These are phyloP conservation scores for Lophius americanus DNA, from an alignment of 2,797 vertebrate genomes.

Conservation along the genomic window DNA sequence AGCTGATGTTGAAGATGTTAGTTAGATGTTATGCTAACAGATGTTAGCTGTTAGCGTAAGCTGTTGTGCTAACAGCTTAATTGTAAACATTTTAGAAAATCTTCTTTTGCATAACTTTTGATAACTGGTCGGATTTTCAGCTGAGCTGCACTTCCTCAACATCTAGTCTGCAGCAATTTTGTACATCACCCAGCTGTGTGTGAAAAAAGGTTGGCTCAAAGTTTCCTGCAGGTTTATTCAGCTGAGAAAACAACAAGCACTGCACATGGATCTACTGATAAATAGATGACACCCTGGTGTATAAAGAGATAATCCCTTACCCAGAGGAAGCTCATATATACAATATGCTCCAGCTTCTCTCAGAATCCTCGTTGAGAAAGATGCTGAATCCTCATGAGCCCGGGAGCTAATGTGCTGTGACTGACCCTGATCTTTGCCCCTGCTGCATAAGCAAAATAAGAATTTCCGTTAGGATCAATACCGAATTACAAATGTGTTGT, in stretches of 20 bases:
- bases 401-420: constrained; percentile 26
- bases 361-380: constrained; percentile 9
- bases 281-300: constrained; percentile 21
- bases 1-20: background rate
- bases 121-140: constrained; percentile 1
- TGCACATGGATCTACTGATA: constrained; percentile 24
- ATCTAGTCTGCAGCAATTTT: constrained; percentile 7
- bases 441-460: constrained; percentile 50
- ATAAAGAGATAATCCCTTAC: constrained; percentile 23
- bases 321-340: constrained; percentile 5
- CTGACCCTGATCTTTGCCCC: constrained; percentile 59
- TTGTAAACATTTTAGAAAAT: background rate
- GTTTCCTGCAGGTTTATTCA: background rate
- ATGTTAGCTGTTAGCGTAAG: too few species aligned
- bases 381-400: constrained; percentile 8
- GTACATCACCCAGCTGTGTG: constrained; percentile 15
- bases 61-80: too few species aligned
- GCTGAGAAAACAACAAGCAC: background rate
- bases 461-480: constrained; percentile 67
- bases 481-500: constrained; percentile 53
- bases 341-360: constrained; percentile 16
- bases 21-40: too few species aligned
- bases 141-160: constrained; percentile 21
- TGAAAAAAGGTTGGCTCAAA: constrained; percentile 9
- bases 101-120: constrained; percentile 8